Percentiles rank a stretch among this genome's conserved stretches.
Evolutionary conservation across 1,140 invertebrate species (phyloP).

Genomic region (Mylabris phalerata): DNA sequence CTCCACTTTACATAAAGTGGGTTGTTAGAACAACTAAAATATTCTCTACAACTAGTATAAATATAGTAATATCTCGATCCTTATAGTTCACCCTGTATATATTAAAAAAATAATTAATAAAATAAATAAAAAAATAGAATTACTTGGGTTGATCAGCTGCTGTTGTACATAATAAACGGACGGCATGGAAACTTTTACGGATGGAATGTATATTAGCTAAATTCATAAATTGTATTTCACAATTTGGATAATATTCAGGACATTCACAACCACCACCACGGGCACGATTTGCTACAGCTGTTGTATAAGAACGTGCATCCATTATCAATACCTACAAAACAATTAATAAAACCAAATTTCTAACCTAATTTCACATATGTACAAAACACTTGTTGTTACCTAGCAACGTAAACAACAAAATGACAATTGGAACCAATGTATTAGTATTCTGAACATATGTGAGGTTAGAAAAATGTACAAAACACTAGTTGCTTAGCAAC

Average conservation of each 20-base stretch:
- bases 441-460: too few relatives aligned
- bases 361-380: not conserved
- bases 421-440: not conserved
- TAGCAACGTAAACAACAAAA: not conserved
- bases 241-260: constrained; percentile 87
- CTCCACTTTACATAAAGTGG: too few relatives aligned
- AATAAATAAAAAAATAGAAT: constrained; percentile 22
- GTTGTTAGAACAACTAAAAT: too few relatives aligned
- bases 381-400: not conserved
- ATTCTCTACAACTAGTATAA: too few relatives aligned
- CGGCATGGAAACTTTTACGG: constrained; percentile 74
- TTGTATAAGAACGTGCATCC: constrained; percentile 91
- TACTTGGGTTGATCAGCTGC: constrained; percentile 72
- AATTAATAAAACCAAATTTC: not conserved
- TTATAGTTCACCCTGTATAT: too few relatives aligned
- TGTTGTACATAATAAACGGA: constrained; percentile 67
- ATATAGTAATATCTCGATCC: too few relatives aligned
- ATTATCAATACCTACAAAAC: constrained; percentile 76
- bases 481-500: too few relatives aligned
- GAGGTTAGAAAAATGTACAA: too few relatives aligned
- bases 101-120: not conserved
- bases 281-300: constrained; percentile 90
- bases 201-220: constrained; percentile 95
- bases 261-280: constrained; percentile 95
- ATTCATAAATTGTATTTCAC: constrained; percentile 96